Conservation (phyloP, 2,888 invertebrate species). For the Morpho achilles region DNA sequence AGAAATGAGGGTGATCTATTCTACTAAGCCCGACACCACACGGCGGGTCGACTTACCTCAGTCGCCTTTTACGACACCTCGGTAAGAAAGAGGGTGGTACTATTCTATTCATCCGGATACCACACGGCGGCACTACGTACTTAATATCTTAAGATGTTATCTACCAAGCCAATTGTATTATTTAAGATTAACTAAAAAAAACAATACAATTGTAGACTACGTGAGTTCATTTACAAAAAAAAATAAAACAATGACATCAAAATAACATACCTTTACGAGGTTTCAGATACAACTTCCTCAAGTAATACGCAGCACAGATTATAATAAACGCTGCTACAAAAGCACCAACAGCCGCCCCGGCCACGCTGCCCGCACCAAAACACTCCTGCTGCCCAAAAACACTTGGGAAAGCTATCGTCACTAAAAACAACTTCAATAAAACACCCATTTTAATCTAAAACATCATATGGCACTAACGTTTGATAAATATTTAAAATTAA, state of each 20-base stretch:
- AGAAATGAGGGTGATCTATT: no score
- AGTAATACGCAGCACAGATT: constrained; percentile 75
- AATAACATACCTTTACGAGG: constrained; percentile 73
- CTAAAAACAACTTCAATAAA: constrained; percentile 60
- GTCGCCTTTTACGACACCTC: no score
- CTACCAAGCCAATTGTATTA: no score
- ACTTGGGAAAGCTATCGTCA: constrained; percentile 65
- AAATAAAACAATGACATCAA: constrained; percentile 1
- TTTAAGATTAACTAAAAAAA: no score
- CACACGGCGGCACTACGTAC: no score
- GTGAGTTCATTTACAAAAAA: no score
- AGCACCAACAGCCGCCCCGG: constrained; percentile 85
- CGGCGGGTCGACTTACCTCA: no score
- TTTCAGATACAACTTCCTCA: constrained; percentile 82
- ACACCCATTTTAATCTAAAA: constrained; percentile 64
- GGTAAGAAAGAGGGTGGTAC: no score
- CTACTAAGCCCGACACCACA: no score
- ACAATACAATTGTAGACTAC: no score
- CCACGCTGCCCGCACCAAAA: constrained; percentile 84
- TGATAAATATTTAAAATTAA: constrained; percentile 30
- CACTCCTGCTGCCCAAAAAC: constrained; percentile 74
- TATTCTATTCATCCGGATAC: no score
- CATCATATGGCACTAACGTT: constrained; percentile 71
- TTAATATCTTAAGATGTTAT: no score
- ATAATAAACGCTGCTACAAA: constrained; percentile 82